phyloP scores from a whole-genome alignment of 2,113 vertebrate species.

The Laticauda laticaudata region DNA sequence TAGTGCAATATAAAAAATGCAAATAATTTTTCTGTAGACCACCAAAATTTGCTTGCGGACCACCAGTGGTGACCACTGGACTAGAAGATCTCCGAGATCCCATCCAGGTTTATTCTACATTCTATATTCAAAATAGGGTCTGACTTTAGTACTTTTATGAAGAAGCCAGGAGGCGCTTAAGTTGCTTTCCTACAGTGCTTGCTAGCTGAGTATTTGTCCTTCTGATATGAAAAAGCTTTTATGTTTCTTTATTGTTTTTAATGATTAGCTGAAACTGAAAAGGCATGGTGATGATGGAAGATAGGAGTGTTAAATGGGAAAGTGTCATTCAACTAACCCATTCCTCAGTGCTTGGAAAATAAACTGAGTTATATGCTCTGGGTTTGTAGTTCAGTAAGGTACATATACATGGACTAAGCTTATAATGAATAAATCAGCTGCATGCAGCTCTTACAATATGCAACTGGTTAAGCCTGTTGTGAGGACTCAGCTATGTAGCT shows the following conservation, averaged over 20 bases:
- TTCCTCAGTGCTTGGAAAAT: neutral
- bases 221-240: neutral
- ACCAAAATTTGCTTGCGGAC: no score
- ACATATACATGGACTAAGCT: neutral
- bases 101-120: neutral
- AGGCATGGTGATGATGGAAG: neutral
- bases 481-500: neutral
- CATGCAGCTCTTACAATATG: neutral
- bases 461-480: neutral
- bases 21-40: no score
- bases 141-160: neutral
- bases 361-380: neutral
- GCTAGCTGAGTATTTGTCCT: neutral
- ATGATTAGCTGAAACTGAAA: neutral
- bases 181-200: neutral
- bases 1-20: no score
- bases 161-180: neutral
- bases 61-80: no score
- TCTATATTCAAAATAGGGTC: neutral
- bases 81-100: neutral
- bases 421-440: neutral
- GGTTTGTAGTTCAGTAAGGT: neutral
- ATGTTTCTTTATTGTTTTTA: neutral
- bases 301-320: neutral
- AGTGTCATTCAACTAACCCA: neutral